Percentiles rank a stretch among this genome's conserved stretches.
Evolutionary conservation across 2,113 vertebrate genomes (phyloP).

Genomic region (Callithrix jacchus): DNA sequence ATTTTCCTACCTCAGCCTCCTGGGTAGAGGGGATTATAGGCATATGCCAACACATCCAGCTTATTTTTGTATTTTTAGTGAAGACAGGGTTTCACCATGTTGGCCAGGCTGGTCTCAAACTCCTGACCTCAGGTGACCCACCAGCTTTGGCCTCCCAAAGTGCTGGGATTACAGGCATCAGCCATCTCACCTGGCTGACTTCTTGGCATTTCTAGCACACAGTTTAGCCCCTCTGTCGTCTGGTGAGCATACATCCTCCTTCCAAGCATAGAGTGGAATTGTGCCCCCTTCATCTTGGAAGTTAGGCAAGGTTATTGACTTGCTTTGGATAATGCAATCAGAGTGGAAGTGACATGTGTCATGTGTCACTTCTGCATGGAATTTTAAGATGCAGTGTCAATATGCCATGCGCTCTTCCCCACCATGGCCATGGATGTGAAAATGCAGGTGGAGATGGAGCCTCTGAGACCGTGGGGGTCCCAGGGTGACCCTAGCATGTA

Average conservation of each 20-base stretch:
- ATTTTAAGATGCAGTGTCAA: background rate
- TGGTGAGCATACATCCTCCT: background rate
- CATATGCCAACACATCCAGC: too few relatives aligned
- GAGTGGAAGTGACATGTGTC: background rate
- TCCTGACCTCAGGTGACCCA: too few relatives aligned
- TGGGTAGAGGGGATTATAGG: too few relatives aligned
- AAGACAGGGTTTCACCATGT: too few relatives aligned
- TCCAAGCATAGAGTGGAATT: background rate
- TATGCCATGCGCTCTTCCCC: background rate
- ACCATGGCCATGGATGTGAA: rapidly evolving
- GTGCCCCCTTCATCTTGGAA: too few relatives aligned
- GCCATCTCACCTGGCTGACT: background rate
- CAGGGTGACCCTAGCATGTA: background rate
- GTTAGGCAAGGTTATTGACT: background rate
- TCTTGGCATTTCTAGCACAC: background rate
- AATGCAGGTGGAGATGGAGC: background rate
- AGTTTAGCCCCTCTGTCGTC: background rate
- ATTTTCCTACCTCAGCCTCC: too few relatives aligned
- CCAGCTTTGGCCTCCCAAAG: too few relatives aligned
- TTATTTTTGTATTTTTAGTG: too few relatives aligned
- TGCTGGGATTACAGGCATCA: too few relatives aligned
- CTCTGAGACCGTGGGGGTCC: background rate
- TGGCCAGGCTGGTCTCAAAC: too few relatives aligned
- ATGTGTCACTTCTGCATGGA: background rate
- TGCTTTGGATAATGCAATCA: background rate